These are phyloP conservation scores for Regulus satrapa DNA, from an alignment of 2,113 vertebrate species.

Conservation along the genomic window DNA sequence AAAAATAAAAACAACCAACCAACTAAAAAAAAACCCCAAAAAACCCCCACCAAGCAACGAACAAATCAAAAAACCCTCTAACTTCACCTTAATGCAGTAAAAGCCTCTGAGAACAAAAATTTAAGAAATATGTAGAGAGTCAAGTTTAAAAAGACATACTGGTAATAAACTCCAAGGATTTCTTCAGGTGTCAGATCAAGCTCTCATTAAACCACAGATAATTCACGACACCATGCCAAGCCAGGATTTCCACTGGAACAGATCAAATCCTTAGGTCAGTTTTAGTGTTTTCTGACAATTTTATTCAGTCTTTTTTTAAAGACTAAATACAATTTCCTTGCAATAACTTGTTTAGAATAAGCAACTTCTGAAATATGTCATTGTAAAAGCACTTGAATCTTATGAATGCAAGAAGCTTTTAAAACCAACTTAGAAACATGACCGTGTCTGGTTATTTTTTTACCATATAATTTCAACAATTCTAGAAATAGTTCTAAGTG, in stretches of 20 bases:
- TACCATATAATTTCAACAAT: not conserved
- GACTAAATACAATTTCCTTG: not conserved
- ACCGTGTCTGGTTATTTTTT: not conserved
- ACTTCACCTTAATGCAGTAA: not conserved
- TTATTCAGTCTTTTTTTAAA: not conserved
- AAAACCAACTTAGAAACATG: not conserved
- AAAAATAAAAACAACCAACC: not conserved
- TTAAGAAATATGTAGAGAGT: not conserved
- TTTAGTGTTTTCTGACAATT: not conserved
- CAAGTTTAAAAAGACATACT: not conserved
- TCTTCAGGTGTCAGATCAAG: not conserved
- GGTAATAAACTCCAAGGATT: not conserved
- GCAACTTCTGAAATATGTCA: not conserved
- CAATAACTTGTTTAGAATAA: not conserved
- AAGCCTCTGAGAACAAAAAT: not conserved
- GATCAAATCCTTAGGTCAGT: not conserved
- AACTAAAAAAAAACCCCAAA: not conserved
- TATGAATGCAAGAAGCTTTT: not conserved
- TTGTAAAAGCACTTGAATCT: not conserved
- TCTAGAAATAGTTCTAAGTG: not conserved
- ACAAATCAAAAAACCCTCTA: not conserved
- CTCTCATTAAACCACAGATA: not conserved
- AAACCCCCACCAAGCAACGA: too few species aligned
- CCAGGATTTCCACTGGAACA: not conserved
- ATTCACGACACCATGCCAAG: not conserved